Evolutionary conservation across 92 coral and sea anemone species (phyloP).

Genomic region (Porites lobata): DNA sequence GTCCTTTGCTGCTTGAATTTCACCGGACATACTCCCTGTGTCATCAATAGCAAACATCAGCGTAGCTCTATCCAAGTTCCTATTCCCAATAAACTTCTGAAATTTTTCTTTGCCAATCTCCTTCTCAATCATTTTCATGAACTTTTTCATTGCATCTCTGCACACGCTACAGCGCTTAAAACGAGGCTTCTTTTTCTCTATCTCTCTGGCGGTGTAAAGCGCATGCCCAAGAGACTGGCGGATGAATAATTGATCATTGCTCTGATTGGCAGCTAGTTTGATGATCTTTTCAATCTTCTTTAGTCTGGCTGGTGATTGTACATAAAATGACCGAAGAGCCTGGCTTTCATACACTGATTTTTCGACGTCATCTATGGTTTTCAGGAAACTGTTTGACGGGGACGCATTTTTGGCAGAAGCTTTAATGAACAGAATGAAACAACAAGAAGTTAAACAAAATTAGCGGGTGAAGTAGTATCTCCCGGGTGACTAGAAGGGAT

Average conservation of each 20-base stretch:
- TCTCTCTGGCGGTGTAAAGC: conserved; percentile 45
- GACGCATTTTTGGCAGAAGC: background rate
- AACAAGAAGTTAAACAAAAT: background rate
- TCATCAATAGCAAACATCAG: conserved; percentile 72
- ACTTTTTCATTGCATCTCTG: conserved; percentile 41
- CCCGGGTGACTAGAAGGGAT: too few species aligned
- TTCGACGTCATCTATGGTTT: conserved; percentile 70
- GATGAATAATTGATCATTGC: conserved; percentile 57
- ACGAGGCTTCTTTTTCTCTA: conserved; percentile 34
- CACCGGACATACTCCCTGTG: conserved; percentile 69
- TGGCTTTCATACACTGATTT: conserved; percentile 71
- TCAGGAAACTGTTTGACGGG: conserved; percentile 64
- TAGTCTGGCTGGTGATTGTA: conserved; percentile 36
- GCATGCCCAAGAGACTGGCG: conserved; percentile 75
- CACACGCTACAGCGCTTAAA: conserved; percentile 39
- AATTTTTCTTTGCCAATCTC: conserved; percentile 24
- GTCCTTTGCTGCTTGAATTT: conserved; percentile 59
- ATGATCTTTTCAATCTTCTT: conserved; percentile 34
- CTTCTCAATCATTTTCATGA: conserved; percentile 34
- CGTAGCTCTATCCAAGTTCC: conserved; percentile 34
- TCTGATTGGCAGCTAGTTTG: conserved; percentile 41
- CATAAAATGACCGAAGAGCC: conserved; percentile 27
- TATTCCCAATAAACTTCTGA: conserved; percentile 23
- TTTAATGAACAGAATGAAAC: background rate
- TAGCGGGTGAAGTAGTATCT: background rate